phyloP scores from a whole-genome alignment of 1,140 invertebrate genomes.

The Megalonaias nervosa region DNA sequence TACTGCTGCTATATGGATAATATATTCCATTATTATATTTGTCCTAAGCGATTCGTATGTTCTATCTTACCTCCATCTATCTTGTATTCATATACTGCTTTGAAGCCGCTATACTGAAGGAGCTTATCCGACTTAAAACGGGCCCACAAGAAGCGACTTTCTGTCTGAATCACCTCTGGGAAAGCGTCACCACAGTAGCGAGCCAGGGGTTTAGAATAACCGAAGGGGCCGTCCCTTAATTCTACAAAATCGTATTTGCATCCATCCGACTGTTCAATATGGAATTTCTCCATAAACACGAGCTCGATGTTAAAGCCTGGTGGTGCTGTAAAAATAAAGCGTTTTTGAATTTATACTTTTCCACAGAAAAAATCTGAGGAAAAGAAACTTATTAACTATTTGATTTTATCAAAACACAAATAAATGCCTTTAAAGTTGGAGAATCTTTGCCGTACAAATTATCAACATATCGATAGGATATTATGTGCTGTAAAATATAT shows the following conservation, averaged over 20 bases:
- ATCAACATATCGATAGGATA: no score
- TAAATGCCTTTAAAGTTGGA: no score
- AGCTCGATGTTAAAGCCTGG: conserved; percentile 82
- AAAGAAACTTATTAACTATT: no score
- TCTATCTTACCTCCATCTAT: conserved; percentile 39
- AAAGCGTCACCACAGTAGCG: conserved; percentile 84
- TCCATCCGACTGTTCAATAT: conserved; percentile 80
- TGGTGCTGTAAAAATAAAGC: conserved; percentile 78
- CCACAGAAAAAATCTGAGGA: no score
- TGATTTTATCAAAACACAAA: no score
- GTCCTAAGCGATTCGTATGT: no score
- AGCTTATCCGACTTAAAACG: conserved; percentile 88
- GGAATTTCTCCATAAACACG: conserved; percentile 87
- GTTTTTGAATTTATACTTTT: no score
- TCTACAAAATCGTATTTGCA: conserved; percentile 90
- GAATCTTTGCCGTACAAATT: no score
- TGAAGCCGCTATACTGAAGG: conserved; percentile 87
- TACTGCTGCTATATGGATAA: no score
- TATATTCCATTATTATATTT: no score
- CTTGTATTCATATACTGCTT: conserved; percentile 78
- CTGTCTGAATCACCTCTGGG: conserved; percentile 84
- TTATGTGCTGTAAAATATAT: no score
- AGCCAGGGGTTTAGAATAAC: conserved; percentile 81
- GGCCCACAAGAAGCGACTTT: conserved; percentile 85
- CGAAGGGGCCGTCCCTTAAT: conserved; percentile 87